Base-by-base conservation (phyloP, 2,888 invertebrate species). In the Drosophila yooni region DNA sequence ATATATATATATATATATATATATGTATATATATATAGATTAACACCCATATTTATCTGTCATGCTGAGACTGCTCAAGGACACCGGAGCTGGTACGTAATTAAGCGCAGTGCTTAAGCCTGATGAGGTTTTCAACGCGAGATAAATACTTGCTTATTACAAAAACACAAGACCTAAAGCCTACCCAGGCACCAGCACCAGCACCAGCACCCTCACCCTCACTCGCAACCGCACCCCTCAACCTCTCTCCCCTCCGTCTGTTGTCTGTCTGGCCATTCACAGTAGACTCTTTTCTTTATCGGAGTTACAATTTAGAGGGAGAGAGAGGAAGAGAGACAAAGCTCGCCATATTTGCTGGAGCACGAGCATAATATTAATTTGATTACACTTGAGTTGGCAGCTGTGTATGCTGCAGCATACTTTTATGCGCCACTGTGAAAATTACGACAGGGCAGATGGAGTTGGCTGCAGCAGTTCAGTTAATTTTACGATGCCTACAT, bases 111-210 rank as follows among this genome's bases (percentile, higher is more conserved):
- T 76, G 71, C 85, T 88, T 82, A 90, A 82, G 67, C 74, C 74
- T 88, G 78, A 90, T 85, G 86, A 90, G 82, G 79, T 83, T 90
- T 90, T 88, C 83, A 85, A 67, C 90, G 62, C 88, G 70, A 76
- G 88, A 83, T 88, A 83, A 83, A 89, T 84, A 81, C 82, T 71
- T 88, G 58, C 82, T 71, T 77, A 83, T 83, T 84, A 74, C 72
- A 84, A 63, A 38, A 71, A 68, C 34, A 43, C 50, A 46, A 65
- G 36, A 36, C 25, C 11, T 27, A 13, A 50, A 59, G 61, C 48
- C 57, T 66, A 58, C 53, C 33, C 36, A 36, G 36, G 18, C 25
- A 54, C 48, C 15, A 54, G 15, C 21, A 0, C 11, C 29, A 15
- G 7, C 15, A 18, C 36, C 8, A 1, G 31, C 33, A 33, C 43